A percentile compares a stretch with the other conserved stretches of the same genome.
Conservation (phyloP, 2,888 invertebrate genomes). For the Embidobia sp. region DNA sequence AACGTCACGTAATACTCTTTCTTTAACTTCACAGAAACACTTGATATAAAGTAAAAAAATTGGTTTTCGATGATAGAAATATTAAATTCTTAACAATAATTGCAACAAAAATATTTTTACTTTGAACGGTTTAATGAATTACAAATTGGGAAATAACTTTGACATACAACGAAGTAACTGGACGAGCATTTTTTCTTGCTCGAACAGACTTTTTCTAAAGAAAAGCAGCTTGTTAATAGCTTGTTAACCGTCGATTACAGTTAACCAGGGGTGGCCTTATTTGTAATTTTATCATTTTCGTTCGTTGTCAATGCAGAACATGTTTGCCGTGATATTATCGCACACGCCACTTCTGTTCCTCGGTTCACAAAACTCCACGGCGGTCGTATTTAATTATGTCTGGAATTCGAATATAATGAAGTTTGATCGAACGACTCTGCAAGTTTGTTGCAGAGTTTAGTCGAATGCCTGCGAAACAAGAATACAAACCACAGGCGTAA, state of each 20-base stretch:
- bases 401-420: constrained; percentile 79
- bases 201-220: no score
- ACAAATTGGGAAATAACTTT: no score
- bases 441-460: constrained; percentile 76
- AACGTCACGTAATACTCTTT: no score
- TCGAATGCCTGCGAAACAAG: constrained; percentile 76
- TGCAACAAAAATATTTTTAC: no score
- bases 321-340: constrained; percentile 39
- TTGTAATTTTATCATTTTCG: constrained; percentile 24
- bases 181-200: no score
- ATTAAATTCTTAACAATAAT: no score
- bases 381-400: constrained; percentile 79
- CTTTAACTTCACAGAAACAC: no score
- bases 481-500: constrained; percentile 72
- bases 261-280: constrained; percentile 2
- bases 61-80: no score
- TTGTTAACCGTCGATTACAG: background rate
- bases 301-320: constrained; percentile 46
- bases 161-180: no score
- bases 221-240: no score
- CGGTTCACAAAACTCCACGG: constrained; percentile 68
- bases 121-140: no score
- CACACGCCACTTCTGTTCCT: constrained; percentile 22
- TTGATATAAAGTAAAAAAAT: no score
- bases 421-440: constrained; percentile 79